A percentile compares a stretch with the other conserved stretches of the same genome.
phyloP scores from a whole-genome alignment of 2,797 vertebrate genomes.

The Parauchenoglanis ngamensis region DNA sequence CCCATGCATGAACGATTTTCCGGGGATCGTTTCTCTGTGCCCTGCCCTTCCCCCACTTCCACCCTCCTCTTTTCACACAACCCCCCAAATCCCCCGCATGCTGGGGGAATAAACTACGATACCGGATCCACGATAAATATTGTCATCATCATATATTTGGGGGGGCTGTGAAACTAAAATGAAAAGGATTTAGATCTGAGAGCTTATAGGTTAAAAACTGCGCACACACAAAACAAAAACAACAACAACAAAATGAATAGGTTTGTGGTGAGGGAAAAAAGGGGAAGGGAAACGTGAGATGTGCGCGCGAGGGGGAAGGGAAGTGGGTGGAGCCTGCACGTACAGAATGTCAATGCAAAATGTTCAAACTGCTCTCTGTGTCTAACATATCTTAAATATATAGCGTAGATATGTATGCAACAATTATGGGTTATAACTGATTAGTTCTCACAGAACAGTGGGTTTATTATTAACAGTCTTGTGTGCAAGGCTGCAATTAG shows the following conservation, averaged over 20 bases:
- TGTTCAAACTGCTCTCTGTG: background rate
- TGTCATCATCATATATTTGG: background rate
- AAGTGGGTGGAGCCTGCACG: slow-evolving; percentile 62
- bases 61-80: background rate
- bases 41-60: background rate
- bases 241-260: background rate
- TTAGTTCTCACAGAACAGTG: background rate
- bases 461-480: background rate
- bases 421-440: too few species aligned
- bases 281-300: slow-evolving; percentile 39
- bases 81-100: background rate
- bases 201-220: background rate
- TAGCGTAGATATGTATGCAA: background rate
- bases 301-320: slow-evolving; percentile 14
- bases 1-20: background rate
- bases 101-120: background rate
- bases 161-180: background rate
- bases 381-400: background rate
- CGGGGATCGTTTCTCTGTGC: slow-evolving; percentile 13
- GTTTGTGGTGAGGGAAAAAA: background rate
- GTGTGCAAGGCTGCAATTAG: background rate
- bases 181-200: background rate
- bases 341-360: slow-evolving; percentile 32
- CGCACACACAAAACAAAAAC: background rate
- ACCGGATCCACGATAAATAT: background rate